Conservation (phyloP, 2,113 vertebrate genomes). For the Neopipo cinnamomea region DNA sequence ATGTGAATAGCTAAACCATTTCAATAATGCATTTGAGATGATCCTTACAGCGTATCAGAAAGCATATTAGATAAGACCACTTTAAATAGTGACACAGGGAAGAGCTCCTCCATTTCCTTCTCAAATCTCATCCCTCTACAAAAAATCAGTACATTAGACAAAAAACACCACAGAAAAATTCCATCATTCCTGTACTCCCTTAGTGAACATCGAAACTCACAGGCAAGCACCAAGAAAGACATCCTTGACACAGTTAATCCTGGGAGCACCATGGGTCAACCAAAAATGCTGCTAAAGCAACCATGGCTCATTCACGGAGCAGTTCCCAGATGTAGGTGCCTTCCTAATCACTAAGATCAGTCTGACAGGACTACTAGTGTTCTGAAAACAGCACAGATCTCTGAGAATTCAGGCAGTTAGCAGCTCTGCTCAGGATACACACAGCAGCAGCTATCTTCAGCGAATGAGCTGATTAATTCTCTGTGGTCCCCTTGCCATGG, state of each 20-base stretch:
- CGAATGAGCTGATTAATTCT: background rate
- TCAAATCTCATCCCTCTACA: background rate
- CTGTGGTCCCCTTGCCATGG: background rate
- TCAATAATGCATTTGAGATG: background rate
- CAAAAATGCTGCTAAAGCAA: background rate
- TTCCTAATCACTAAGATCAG: background rate
- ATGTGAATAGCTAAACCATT: background rate
- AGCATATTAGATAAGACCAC: background rate
- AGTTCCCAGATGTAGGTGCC: background rate
- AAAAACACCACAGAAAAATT: background rate
- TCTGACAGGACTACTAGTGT: background rate
- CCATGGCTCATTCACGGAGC: rapidly evolving
- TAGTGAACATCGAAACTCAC: background rate
- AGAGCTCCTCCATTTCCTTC: background rate
- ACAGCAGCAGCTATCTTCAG: background rate
- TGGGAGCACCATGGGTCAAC: background rate
- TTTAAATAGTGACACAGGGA: background rate
- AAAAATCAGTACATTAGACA: background rate
- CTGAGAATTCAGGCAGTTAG: background rate
- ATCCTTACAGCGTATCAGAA: background rate
- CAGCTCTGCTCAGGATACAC: rapidly evolving
- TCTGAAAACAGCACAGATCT: background rate
- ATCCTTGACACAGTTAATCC: background rate
- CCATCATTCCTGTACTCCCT: background rate
- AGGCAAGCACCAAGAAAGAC: background rate